Percentiles rank a stretch among this genome's conserved stretches.
phyloP scores from a whole-genome alignment of 2,797 vertebrate genomes.

The Chloroceryle inda region DNA sequence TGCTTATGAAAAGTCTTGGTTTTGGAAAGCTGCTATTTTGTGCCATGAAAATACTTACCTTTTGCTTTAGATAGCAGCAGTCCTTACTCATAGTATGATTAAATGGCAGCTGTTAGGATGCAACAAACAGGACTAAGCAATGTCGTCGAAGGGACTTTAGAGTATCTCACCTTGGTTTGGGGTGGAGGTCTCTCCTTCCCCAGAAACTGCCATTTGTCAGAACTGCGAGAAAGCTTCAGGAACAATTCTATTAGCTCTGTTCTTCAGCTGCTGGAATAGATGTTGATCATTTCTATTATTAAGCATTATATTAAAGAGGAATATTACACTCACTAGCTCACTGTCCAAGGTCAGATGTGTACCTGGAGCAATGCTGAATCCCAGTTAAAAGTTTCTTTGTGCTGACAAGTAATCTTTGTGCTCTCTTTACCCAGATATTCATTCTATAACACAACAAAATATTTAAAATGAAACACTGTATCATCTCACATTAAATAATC shows the following conservation, averaged over 20 bases:
- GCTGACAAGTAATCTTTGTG: neutral
- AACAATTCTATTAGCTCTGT: neutral
- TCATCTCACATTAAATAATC: constrained; percentile 60
- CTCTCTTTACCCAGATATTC: neutral
- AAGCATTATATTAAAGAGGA: neutral
- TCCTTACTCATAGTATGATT: neutral
- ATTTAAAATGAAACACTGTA: constrained; percentile 35
- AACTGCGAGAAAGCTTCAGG: neutral
- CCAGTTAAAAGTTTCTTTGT: neutral
- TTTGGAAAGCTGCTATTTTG: neutral
- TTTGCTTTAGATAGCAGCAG: neutral
- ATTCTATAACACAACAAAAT: constrained; percentile 44
- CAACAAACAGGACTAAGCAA: neutral
- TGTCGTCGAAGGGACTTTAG: neutral
- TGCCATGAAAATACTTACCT: neutral
- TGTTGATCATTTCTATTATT: neutral
- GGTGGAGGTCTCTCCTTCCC: neutral
- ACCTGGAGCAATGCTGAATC: neutral
- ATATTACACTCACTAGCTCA: neutral
- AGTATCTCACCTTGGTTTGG: neutral
- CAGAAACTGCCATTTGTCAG: neutral
- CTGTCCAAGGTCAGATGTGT: neutral
- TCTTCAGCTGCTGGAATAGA: neutral
- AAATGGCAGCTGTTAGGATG: neutral
- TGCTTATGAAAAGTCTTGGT: neutral